A percentile compares a stretch with the other conserved stretches of the same genome.
Evolutionary conservation across 1,140 invertebrate species (phyloP).

Genomic region (Zaprionus africanus): DNA sequence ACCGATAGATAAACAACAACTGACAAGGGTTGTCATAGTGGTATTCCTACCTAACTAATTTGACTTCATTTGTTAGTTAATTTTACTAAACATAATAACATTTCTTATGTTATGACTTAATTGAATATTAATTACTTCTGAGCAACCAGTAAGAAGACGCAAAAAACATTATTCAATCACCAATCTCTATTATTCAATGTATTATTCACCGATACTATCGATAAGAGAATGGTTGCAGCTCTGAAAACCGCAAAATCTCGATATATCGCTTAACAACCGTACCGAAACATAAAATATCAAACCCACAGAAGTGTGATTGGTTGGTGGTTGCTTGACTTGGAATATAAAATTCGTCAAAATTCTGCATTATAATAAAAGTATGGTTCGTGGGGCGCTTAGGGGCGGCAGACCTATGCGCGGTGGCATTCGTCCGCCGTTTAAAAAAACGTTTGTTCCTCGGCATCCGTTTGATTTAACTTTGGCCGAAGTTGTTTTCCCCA

Average conservation of each 20-base stretch:
- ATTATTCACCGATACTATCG: background rate
- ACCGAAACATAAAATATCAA: background rate
- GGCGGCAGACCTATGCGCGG: conserved; percentile 89
- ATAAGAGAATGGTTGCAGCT: background rate
- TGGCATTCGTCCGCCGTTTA: conserved; percentile 87
- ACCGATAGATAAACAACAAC: background rate
- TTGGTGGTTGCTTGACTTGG: conserved; percentile 2
- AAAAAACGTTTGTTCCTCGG: conserved; percentile 91
- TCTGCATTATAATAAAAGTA: conserved; percentile 72
- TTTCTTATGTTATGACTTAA: background rate
- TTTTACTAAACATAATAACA: background rate
- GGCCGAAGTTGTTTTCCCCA: conserved; percentile 93
- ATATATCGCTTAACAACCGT: conserved; percentile 18
- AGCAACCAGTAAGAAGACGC: background rate
- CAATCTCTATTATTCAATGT: background rate
- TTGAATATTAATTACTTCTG: background rate
- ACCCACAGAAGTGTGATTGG: conserved; percentile 12
- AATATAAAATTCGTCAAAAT: conserved; percentile 49
- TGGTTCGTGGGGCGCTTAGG: conserved; percentile 81
- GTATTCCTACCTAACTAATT: background rate
- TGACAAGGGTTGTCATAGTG: background rate
- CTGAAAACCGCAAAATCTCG: background rate
- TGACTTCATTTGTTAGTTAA: background rate
- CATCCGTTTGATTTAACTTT: conserved; percentile 96
- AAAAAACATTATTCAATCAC: background rate